Conservation (phyloP, 2,113 vertebrate genomes). For the Myiozetetes cayanensis region DNA sequence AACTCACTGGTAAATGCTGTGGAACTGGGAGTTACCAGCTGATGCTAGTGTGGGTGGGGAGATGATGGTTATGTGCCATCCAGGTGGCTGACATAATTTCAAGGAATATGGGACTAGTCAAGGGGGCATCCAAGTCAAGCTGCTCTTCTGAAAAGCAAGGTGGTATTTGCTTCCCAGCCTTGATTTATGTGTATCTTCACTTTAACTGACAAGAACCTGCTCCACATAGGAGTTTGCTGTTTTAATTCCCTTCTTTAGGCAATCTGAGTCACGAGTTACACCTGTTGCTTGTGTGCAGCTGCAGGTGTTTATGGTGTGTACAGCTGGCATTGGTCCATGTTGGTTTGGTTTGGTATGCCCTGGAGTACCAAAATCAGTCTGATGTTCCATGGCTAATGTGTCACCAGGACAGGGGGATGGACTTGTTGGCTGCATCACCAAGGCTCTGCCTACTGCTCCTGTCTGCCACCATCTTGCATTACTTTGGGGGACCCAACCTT, state of each 20-base stretch:
- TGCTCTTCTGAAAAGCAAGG: neutral
- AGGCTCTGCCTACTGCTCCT: neutral
- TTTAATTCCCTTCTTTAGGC: neutral
- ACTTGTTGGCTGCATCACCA: neutral
- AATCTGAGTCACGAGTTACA: neutral
- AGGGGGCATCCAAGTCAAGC: neutral
- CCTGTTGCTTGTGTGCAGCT: neutral
- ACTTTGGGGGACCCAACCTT: neutral
- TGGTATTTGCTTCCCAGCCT: neutral
- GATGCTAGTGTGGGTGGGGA: neutral
- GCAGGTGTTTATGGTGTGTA: neutral
- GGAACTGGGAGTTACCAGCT: neutral
- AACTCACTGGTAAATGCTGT: neutral
- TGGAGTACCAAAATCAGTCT: neutral
- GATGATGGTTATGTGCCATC: neutral
- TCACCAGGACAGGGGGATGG: neutral
- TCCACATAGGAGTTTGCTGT: neutral
- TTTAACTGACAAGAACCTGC: neutral
- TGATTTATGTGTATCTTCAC: neutral
- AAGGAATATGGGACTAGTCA: neutral
- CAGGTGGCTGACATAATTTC: neutral
- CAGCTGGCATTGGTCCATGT: accelerated
- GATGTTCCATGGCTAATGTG: accelerated
- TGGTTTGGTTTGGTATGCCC: neutral
- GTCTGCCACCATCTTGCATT: neutral